A percentile compares a stretch with the other conserved stretches of the same genome.
These are phyloP conservation scores for Cinclus mexicanus DNA, from an alignment of 2,113 vertebrate species.

Conservation along the genomic window DNA sequence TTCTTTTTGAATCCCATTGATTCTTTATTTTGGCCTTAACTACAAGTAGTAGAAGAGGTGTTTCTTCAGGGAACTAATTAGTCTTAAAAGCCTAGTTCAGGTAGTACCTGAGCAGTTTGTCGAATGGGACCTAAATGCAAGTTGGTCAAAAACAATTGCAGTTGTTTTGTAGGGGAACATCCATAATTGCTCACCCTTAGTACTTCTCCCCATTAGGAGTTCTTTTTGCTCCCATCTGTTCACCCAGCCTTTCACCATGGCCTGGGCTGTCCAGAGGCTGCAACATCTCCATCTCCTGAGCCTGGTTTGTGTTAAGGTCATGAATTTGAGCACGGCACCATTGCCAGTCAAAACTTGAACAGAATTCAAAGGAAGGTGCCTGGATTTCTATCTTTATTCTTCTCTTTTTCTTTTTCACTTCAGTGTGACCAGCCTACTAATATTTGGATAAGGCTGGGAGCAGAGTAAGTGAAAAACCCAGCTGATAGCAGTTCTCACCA, in stretches of 20 bases:
- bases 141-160: not conserved
- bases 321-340: not conserved
- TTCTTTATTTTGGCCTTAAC: conserved; percentile 17
- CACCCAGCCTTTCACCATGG: not conserved
- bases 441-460: not conserved
- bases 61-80: conserved; percentile 47
- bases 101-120: not conserved
- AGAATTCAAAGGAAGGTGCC: not conserved
- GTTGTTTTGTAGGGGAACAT: not conserved
- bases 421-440: not conserved
- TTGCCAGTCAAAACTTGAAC: not conserved
- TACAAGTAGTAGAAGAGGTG: not conserved
- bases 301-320: not conserved
- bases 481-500: not conserved
- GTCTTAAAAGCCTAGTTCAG: not conserved
- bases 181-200: not conserved
- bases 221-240: not conserved
- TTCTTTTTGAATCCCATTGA: conserved; percentile 19
- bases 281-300: not conserved
- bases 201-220: rapidly evolving
- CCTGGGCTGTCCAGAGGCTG: not conserved
- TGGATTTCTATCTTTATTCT: not conserved
- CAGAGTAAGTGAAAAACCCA: not conserved
- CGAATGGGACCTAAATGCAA: not conserved
- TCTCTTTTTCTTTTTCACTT: not conserved